These are phyloP conservation scores for Tragelaphus imberbis DNA, from an alignment of 2,113 vertebrate species.

Conservation along the genomic window DNA sequence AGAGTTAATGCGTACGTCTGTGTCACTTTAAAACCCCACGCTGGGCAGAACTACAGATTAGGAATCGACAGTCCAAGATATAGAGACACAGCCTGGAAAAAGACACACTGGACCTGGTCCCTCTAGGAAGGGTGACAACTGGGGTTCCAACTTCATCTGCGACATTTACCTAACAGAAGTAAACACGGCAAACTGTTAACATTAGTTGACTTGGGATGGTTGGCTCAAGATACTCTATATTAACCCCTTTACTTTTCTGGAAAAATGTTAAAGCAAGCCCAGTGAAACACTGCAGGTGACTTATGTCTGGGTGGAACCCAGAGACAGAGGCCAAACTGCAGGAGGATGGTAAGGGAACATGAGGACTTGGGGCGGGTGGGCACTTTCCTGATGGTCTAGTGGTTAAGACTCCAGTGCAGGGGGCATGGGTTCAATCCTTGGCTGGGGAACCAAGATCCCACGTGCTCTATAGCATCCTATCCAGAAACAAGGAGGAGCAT, in stretches of 20 bases:
- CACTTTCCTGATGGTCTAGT: neutral
- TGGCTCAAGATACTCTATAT: neutral
- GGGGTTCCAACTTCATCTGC: neutral
- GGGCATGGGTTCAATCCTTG: neutral
- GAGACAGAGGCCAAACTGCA: neutral
- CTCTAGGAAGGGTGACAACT: neutral
- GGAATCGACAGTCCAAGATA: neutral
- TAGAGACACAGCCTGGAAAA: neutral
- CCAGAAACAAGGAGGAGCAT: too few relatives aligned
- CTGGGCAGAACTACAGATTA: neutral
- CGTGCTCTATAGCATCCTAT: neutral
- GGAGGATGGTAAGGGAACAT: rapidly evolving
- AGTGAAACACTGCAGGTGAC: neutral
- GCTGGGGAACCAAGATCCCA: neutral
- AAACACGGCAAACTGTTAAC: neutral
- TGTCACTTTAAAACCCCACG: neutral
- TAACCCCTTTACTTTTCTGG: neutral
- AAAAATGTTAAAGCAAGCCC: neutral
- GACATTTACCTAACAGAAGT: neutral
- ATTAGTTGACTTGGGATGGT: neutral
- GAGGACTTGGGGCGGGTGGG: neutral
- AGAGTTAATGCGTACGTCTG: rapidly evolving
- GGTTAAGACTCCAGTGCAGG: neutral
- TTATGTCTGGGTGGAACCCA: neutral
- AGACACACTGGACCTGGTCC: neutral